phyloP scores from a whole-genome alignment of 2,797 vertebrate species.

The Macropodus opercularis region DNA sequence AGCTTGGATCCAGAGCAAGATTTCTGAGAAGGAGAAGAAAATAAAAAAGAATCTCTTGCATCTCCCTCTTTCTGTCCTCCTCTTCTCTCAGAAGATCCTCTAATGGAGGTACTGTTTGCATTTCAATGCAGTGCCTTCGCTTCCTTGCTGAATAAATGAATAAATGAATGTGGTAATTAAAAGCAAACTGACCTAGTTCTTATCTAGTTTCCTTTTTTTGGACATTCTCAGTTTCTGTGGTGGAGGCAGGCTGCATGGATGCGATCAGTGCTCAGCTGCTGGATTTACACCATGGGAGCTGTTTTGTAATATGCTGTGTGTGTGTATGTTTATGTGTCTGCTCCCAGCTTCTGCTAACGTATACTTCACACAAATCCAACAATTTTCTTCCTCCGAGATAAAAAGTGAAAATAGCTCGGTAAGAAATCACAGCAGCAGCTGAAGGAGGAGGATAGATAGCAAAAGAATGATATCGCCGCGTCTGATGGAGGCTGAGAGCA shows the following conservation, averaged over 20 bases:
- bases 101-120: slow-evolving; percentile 78
- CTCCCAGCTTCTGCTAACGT: slow-evolving; percentile 29
- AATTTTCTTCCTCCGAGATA: slow-evolving; percentile 24
- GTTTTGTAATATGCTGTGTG: slow-evolving; percentile 35
- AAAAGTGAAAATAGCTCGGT: slow-evolving; percentile 52
- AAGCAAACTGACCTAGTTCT: slow-evolving; percentile 81
- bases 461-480: slow-evolving; percentile 22
- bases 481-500: slow-evolving; percentile 44
- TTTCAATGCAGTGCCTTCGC: slow-evolving; percentile 74
- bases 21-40: slow-evolving; percentile 37
- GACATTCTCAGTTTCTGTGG: slow-evolving; percentile 56
- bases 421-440: slow-evolving; percentile 49
- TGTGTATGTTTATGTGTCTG: slow-evolving; percentile 17
- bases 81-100: slow-evolving; percentile 63
- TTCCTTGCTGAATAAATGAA: slow-evolving; percentile 83
- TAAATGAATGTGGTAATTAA: slow-evolving; percentile 83
- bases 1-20: slow-evolving; percentile 47
- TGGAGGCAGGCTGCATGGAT: slow-evolving; percentile 18
- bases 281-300: slow-evolving; percentile 35
- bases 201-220: slow-evolving; percentile 45
- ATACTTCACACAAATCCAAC: slow-evolving; percentile 46
- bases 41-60: slow-evolving; percentile 45
- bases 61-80: slow-evolving; percentile 52
- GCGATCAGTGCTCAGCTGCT: slow-evolving; percentile 23
- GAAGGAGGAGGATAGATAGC: slow-evolving; percentile 16